Evolutionary conservation across 2,888 invertebrate genomes (phyloP).

Genomic region (Thera britannica): DNA sequence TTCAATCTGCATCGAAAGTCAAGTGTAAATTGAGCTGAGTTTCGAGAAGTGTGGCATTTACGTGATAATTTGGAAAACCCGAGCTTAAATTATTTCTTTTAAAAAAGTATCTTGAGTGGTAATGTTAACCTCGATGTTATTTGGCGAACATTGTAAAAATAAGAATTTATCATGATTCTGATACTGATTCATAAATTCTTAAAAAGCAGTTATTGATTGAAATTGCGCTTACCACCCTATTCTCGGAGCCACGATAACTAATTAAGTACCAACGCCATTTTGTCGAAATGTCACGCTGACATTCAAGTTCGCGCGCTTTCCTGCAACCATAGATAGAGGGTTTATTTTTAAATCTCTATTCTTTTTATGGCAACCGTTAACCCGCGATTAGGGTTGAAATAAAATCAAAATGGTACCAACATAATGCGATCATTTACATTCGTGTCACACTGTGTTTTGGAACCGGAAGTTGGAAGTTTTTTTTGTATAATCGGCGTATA

Average conservation of each 20-base stretch:
- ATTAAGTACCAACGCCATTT: conserved; percentile 52
- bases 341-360: conserved; percentile 46
- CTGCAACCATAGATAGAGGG: conserved; percentile 71
- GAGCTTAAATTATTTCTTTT: conserved; percentile 2
- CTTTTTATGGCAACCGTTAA: conserved; percentile 21
- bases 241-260: conserved; percentile 29
- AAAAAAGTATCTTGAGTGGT: conserved; percentile 1
- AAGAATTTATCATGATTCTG: background rate
- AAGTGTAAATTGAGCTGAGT: conserved; percentile 20
- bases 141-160: background rate
- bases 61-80: conserved; percentile 25
- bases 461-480: conserved; percentile 69
- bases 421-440: conserved; percentile 73
- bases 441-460: conserved; percentile 68
- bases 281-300: conserved; percentile 70
- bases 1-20: conserved; percentile 19
- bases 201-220: background rate
- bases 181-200: too few relatives aligned
- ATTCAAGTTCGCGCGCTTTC: conserved; percentile 63
- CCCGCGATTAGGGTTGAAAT: conserved; percentile 40
- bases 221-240: conserved; percentile 24
- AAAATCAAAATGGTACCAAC: conserved; percentile 49
- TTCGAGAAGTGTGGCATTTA: conserved; percentile 24
- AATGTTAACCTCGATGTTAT: background rate
- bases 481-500: conserved; percentile 58